These are phyloP conservation scores for Xenentodon cancila DNA, from an alignment of 2,797 vertebrate genomes.

Conservation along the genomic window DNA sequence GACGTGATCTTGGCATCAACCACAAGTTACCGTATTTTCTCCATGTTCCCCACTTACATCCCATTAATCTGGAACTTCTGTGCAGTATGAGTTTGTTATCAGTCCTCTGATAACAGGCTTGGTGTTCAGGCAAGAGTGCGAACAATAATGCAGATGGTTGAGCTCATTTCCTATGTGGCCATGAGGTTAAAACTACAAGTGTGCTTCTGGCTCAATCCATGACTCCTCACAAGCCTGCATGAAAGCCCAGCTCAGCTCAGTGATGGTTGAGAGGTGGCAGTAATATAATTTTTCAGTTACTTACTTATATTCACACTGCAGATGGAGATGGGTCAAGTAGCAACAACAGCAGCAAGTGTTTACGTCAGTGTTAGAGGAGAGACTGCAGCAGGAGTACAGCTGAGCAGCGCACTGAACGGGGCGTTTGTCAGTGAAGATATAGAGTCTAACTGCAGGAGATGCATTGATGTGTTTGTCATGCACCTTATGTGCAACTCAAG, in stretches of 20 bases:
- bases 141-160: too few relatives aligned
- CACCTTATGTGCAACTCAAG: background rate
- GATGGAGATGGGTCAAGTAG: slow-evolving; percentile 11
- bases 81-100: too few relatives aligned
- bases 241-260: background rate
- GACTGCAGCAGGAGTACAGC: slow-evolving; percentile 14
- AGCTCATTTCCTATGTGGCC: too few relatives aligned
- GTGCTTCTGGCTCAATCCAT: too few relatives aligned
- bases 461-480: slow-evolving; percentile 8
- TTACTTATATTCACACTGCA: slow-evolving; percentile 4
- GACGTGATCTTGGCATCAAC: too few relatives aligned
- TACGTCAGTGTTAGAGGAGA: slow-evolving; percentile 32
- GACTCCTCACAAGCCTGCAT: background rate
- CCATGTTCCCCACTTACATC: too few relatives aligned
- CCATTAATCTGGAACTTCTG: too few relatives aligned
- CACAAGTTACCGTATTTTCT: too few relatives aligned
- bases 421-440: background rate
- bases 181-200: too few relatives aligned
- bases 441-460: background rate
- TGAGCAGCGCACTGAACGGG: background rate
- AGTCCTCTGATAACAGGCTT: too few relatives aligned
- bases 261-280: background rate
- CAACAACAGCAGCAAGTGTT: slow-evolving; percentile 21
- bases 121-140: too few relatives aligned
- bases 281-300: slow-evolving; percentile 6